phyloP scores from a whole-genome alignment of 2,888 invertebrate species.

The Escarpia spicata region DNA sequence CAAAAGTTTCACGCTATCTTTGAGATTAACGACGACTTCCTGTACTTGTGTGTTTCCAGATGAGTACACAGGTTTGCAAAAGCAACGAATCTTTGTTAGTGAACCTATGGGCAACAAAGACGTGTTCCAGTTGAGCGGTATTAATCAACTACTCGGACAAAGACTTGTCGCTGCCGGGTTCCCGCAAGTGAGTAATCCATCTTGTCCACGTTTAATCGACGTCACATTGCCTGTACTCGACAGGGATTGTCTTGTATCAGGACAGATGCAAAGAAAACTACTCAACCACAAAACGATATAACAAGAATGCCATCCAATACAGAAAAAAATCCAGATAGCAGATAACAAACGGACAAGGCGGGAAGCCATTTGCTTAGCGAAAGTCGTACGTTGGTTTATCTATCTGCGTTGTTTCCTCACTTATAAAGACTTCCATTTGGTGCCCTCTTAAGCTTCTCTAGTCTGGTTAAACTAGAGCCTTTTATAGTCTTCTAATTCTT shows the following conservation, averaged over 20 bases:
- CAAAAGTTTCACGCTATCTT: neutral
- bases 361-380: too few species aligned
- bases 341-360: too few species aligned
- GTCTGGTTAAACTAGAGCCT: too few species aligned
- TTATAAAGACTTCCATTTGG: too few species aligned
- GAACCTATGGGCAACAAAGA: conserved; percentile 96
- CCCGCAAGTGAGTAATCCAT: neutral
- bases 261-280: neutral
- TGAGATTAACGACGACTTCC: neutral
- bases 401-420: too few species aligned
- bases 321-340: too few species aligned
- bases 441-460: too few species aligned
- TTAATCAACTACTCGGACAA: conserved; percentile 91
- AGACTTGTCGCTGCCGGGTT: conserved; percentile 69
- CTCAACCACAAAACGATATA: neutral
- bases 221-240: neutral
- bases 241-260: neutral
- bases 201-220: neutral
- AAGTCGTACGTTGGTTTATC: too few species aligned
- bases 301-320: too few species aligned
- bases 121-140: conserved; percentile 93
- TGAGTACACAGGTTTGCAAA: conserved; percentile 70
- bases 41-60: neutral
- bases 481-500: too few species aligned
- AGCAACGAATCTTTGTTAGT: conserved; percentile 90